Percentiles rank a stretch among this genome's conserved stretches.
Evolutionary conservation across 2,113 vertebrate species (phyloP).

Genomic region (human): GRCh38 chr1:72207501-72208000

Average conservation of each 20-base stretch:
- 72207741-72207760: background rate
- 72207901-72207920: background rate
- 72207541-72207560: background rate
- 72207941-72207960: background rate
- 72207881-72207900: background rate
- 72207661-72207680: background rate
- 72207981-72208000: background rate
- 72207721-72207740: background rate
- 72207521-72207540: background rate
- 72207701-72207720: background rate
- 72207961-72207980: background rate
- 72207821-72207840: background rate
- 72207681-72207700: background rate
- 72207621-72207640: background rate
- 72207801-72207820: background rate
- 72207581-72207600: background rate
- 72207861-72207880: background rate
- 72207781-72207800: background rate
- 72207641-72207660: background rate
- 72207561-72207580: slow-evolving; percentile 6
- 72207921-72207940: background rate
- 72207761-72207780: background rate
- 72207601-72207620: background rate
- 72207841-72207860: background rate
- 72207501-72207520: background rate